Conservation (phyloP, 1,140 invertebrate species). For the Contarinia nasturtii region DNA sequence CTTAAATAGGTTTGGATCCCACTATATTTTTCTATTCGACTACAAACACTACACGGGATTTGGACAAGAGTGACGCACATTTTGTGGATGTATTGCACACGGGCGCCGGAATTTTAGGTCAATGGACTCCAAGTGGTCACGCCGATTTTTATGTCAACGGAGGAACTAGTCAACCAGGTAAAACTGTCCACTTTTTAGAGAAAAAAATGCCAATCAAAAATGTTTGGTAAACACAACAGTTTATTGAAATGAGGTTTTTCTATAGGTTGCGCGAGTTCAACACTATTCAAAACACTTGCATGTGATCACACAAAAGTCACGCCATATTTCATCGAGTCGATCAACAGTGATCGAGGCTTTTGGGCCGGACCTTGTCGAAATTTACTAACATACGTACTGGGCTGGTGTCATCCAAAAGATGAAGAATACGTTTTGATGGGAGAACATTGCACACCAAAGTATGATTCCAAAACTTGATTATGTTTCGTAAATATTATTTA, state of each 20-base stretch:
- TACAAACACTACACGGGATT: constrained; percentile 53
- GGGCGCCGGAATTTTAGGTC: constrained; percentile 62
- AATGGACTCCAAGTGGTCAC: constrained; percentile 71
- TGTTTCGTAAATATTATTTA: background rate
- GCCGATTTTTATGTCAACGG: constrained; percentile 84
- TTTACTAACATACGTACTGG: constrained; percentile 57
- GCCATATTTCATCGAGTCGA: constrained; percentile 72
- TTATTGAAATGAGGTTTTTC: too few relatives aligned
- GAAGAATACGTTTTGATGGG: constrained; percentile 66
- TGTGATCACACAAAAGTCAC: constrained; percentile 78
- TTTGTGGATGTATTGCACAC: constrained; percentile 83
- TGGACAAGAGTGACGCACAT: constrained; percentile 65
- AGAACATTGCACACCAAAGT: constrained; percentile 54
- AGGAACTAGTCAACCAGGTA: constrained; percentile 69
- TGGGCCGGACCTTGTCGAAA: constrained; percentile 66
- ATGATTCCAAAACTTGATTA: constrained; percentile 16
- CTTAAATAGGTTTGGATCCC: constrained; percentile 63
- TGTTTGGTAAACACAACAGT: too few relatives aligned
- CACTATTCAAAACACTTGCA: constrained; percentile 51
- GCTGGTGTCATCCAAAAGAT: constrained; percentile 56
- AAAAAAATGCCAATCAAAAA: too few relatives aligned
- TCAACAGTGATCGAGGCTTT: constrained; percentile 53
- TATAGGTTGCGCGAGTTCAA: too few relatives aligned
- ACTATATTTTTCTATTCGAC: constrained; percentile 69
- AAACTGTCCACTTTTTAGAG: too few relatives aligned